Evolutionary conservation across 2,888 invertebrate species (phyloP).

Genomic region (Euclidia mi): DNA sequence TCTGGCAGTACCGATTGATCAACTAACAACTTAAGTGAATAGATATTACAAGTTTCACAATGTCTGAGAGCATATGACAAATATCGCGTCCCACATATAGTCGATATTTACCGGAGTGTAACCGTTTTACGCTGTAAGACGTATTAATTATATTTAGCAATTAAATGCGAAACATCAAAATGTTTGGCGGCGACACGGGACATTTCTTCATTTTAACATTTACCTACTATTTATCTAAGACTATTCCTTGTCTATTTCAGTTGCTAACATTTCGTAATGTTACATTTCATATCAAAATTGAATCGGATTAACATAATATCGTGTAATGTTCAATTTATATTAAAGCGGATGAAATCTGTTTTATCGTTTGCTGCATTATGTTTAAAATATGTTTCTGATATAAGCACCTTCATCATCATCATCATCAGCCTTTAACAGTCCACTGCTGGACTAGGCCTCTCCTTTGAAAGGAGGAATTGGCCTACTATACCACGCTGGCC

Average conservation of each 20-base stretch:
- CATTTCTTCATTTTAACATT: slow-evolving; percentile 80
- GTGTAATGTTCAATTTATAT: slow-evolving; percentile 21
- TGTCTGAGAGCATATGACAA: no score
- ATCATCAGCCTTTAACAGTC: no score
- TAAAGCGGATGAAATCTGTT: slow-evolving; percentile 4
- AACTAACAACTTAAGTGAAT: no score
- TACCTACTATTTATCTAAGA: slow-evolving; percentile 73
- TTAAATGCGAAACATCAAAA: slow-evolving; percentile 82
- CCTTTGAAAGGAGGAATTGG: no score
- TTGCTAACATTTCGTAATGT: slow-evolving; percentile 62
- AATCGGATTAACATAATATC: slow-evolving; percentile 33
- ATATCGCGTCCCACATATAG: slow-evolving; percentile 57
- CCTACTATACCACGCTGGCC: no score
- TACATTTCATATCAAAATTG: slow-evolving; percentile 46
- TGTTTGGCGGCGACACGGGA: slow-evolving; percentile 80
- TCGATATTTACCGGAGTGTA: slow-evolving; percentile 71
- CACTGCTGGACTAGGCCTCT: no score
- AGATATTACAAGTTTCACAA: no score
- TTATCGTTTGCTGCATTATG: background rate
- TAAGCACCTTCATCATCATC: no score
- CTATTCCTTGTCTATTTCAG: slow-evolving; percentile 77
- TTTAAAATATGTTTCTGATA: no score
- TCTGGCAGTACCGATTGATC: no score
- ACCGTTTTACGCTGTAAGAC: slow-evolving; percentile 68
- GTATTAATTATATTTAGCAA: slow-evolving; percentile 87